Conservation (phyloP, 2,888 invertebrate genomes). For the Cotesia congregata region DNA sequence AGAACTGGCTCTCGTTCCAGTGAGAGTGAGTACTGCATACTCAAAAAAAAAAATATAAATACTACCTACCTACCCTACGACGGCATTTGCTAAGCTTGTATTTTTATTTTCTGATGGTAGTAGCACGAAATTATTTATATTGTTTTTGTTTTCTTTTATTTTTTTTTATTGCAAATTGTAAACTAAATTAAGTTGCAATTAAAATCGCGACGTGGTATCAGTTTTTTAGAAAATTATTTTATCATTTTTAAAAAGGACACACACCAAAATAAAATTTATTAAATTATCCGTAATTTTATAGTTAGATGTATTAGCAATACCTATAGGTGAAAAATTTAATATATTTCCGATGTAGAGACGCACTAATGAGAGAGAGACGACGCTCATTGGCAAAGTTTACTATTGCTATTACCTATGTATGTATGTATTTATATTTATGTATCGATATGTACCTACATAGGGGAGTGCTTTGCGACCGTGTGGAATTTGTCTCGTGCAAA, state of each 20-base stretch:
- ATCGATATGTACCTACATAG: constrained; percentile 37
- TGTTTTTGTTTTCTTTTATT: neutral
- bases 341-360: constrained; percentile 39
- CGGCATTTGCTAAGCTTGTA: constrained; percentile 25
- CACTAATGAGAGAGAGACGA: constrained; percentile 43
- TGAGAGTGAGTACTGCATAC: constrained; percentile 39
- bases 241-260: constrained; percentile 5
- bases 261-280: neutral
- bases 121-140: neutral
- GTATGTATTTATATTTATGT: neutral
- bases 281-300: neutral
- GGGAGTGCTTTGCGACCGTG: constrained; percentile 58
- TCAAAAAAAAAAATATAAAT: constrained; percentile 5
- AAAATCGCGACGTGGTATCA: neutral
- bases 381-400: constrained; percentile 43
- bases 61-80: constrained; percentile 11
- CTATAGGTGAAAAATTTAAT: constrained; percentile 39
- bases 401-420: neutral
- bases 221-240: neutral
- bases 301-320: constrained; percentile 7
- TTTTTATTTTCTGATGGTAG: constrained; percentile 11
- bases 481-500: constrained; percentile 63
- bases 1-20: constrained; percentile 33
- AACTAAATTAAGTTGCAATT: neutral
- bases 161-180: neutral